Conservation (phyloP, 2,797 vertebrate genomes). For the Myotis findleyi region DNA sequence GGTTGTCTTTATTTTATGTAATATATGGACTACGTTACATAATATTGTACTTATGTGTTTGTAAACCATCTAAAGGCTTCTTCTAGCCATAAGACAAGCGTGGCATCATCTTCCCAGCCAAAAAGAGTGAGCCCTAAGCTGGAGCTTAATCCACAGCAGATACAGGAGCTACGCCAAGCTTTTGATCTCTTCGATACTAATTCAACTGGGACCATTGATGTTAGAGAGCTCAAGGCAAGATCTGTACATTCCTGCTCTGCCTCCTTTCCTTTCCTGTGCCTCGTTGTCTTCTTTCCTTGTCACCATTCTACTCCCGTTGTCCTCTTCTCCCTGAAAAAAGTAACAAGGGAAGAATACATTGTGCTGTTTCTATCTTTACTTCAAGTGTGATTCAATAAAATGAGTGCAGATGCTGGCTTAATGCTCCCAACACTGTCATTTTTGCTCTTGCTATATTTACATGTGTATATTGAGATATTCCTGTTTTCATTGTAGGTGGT, state of each 20-base stretch:
- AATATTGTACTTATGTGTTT: constrained; percentile 57
- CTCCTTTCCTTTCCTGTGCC: background rate
- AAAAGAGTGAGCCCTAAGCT: constrained; percentile 91
- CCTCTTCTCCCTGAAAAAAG: background rate
- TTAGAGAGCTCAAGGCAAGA: constrained; percentile 95
- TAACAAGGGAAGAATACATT: background rate
- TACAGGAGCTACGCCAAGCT: constrained; percentile 94
- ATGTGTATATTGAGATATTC: background rate
- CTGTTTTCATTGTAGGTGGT: constrained; percentile 90
- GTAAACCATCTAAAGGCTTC: constrained; percentile 88
- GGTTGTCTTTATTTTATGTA: background rate
- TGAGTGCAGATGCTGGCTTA: background rate
- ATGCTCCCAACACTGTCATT: background rate
- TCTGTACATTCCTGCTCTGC: background rate
- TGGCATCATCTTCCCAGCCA: constrained; percentile 89
- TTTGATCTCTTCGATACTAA: constrained; percentile 96
- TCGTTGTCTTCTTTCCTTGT: background rate
- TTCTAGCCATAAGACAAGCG: constrained; percentile 90
- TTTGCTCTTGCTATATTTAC: background rate
- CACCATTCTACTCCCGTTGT: background rate
- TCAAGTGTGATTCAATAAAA: background rate
- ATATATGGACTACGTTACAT: background rate
- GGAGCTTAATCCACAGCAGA: constrained; percentile 90
- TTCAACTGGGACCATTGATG: constrained; percentile 93
- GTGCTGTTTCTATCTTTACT: constrained; percentile 23